These are phyloP conservation scores for Rhinolophus ferrumequinum DNA, from an alignment of 2,113 vertebrate genomes.

Conservation along the genomic window DNA sequence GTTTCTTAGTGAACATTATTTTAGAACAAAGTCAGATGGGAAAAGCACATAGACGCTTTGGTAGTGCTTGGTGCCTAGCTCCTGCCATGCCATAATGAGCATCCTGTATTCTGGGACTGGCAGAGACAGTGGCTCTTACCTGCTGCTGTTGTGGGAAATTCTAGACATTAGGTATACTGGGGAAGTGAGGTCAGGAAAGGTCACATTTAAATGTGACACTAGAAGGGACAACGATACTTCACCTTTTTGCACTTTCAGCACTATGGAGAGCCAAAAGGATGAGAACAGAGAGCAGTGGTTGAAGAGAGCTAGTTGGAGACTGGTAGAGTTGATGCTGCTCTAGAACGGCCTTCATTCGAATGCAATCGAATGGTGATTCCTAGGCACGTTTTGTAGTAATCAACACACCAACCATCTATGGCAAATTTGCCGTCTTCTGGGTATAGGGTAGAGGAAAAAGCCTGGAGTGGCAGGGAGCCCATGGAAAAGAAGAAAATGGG, in stretches of 20 bases:
- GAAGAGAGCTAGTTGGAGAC: neutral
- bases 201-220: neutral
- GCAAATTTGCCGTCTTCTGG: neutral
- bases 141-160: neutral
- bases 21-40: neutral
- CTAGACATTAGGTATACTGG: neutral
- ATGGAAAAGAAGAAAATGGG: neutral
- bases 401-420: accelerated
- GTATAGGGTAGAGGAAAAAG: neutral
- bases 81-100: neutral
- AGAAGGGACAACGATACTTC: neutral
- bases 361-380: neutral
- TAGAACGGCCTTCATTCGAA: neutral
- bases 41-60: neutral
- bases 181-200: neutral
- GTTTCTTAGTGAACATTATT: neutral
- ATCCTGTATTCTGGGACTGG: too few relatives aligned
- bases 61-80: neutral
- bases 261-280: neutral
- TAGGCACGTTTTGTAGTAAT: neutral
- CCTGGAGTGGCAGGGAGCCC: too few relatives aligned
- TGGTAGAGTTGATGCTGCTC: neutral
- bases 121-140: neutral
- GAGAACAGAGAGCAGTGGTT: neutral
- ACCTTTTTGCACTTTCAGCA: neutral